A percentile compares a stretch with the other conserved stretches of the same genome.
Evolutionary conservation across 2,113 vertebrate species (phyloP).

Genomic region (Sinocyclocheilus grahami): DNA sequence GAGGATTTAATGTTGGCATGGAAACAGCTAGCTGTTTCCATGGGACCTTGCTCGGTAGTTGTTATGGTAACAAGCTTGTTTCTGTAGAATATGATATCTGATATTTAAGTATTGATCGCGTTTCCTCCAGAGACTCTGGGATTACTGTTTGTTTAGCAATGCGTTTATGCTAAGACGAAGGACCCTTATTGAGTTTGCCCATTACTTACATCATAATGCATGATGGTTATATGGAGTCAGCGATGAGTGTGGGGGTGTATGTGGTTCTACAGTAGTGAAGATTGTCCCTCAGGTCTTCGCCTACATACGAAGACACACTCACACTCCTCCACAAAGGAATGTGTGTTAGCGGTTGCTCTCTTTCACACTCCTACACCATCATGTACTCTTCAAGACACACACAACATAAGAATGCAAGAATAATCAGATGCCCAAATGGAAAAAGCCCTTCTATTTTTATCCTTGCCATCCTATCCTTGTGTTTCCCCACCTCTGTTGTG

Average conservation of each 20-base stretch:
- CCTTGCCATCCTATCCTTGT: background rate
- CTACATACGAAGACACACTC: conserved; percentile 38
- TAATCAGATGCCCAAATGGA: background rate
- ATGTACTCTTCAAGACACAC: background rate
- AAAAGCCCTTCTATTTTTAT: background rate
- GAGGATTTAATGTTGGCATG: conserved; percentile 52
- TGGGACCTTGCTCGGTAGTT: conserved; percentile 48
- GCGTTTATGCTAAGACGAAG: background rate
- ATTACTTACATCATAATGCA: conserved; percentile 28
- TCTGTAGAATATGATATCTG: conserved; percentile 37
- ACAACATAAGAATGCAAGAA: background rate
- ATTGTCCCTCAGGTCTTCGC: conserved; percentile 42
- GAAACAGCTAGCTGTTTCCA: conserved; percentile 51
- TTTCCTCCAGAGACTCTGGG: conserved; percentile 1
- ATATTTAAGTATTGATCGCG: background rate
- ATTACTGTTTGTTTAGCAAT: conserved; percentile 12
- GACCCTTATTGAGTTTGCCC: conserved; percentile 27
- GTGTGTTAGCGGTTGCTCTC: conserved; percentile 3
- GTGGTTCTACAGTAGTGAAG: conserved; percentile 13
- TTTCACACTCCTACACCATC: conserved; percentile 14
- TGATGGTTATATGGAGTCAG: conserved; percentile 23
- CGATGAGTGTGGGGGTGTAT: conserved; percentile 29
- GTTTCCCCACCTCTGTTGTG: conserved; percentile 4
- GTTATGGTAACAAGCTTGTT: conserved; percentile 55
- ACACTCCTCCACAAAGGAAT: conserved; percentile 40